A percentile compares a stretch with the other conserved stretches of the same genome.
Evolutionary conservation across 1,140 invertebrate genomes (phyloP).

Genomic region (Philaenus spumarius): DNA sequence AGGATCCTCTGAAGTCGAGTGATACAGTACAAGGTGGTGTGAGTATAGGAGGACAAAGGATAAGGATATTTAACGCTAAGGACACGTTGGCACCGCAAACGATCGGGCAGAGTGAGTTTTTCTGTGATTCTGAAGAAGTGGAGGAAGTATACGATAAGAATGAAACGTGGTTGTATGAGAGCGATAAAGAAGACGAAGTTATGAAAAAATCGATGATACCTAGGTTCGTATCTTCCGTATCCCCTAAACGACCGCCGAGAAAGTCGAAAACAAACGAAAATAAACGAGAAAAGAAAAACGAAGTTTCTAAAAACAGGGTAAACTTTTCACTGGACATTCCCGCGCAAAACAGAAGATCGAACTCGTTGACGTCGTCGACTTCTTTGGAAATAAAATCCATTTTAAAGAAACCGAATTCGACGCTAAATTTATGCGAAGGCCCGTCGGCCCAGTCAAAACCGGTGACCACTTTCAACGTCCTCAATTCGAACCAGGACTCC

Average conservation of each 20-base stretch:
- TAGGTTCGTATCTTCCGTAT: slow-evolving; percentile 8
- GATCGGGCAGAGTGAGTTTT: slow-evolving; percentile 3
- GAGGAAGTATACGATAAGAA: slow-evolving; percentile 1
- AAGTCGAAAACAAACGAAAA: slow-evolving; percentile 26
- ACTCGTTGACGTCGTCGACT: slow-evolving; percentile 15
- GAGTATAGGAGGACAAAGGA: slow-evolving; percentile 44
- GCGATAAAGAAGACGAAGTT: neutral
- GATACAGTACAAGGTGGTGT: slow-evolving; percentile 36
- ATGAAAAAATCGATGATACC: neutral
- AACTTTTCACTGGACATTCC: slow-evolving; percentile 18
- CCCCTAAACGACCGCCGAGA: slow-evolving; percentile 38
- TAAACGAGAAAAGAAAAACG: slow-evolving; percentile 19
- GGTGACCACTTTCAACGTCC: slow-evolving; percentile 22
- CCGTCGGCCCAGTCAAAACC: slow-evolving; percentile 31
- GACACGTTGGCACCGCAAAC: slow-evolving; percentile 26
- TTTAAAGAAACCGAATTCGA: slow-evolving; percentile 51
- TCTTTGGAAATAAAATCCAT: slow-evolving; percentile 50
- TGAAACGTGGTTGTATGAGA: neutral
- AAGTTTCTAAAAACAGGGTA: slow-evolving; percentile 13
- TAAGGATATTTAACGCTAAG: slow-evolving; percentile 41
- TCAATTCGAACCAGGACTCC: slow-evolving; percentile 23
- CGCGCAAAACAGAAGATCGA: slow-evolving; percentile 26
- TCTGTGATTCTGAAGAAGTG: slow-evolving; percentile 9
- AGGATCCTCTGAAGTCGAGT: slow-evolving; percentile 39
- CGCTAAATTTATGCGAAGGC: slow-evolving; percentile 30